Evolutionary conservation across 2,797 vertebrate genomes (phyloP), one percentile per base, ranked within the genome.

Genomic region (Lateolabrax maculatus): DNA sequence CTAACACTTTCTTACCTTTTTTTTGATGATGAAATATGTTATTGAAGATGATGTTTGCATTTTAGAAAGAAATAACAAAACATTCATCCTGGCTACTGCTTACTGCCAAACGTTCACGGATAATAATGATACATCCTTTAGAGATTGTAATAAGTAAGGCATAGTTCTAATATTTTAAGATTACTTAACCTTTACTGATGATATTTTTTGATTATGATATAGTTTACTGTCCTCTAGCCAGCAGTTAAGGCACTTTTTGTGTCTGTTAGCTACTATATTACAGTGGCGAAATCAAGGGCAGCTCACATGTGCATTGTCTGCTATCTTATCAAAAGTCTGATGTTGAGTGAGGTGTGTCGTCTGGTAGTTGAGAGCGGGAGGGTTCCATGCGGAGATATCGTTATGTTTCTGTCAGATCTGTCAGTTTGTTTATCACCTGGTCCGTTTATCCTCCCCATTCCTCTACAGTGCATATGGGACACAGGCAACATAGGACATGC

Each of bases 261-360:
- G 12, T 51, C 9, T 44, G 11, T 43, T 2, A 25, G 34, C 46
- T 49, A 6, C 23, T 37, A 13, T 37, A 62, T 65, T 48, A 58
- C 63, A 65, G 34, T 27, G 36, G 36, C 43, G 44, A 63, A 68
- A 63, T 76, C 41, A 73, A 49, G 37, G 53, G 63, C 23, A 57
- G 67, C 46, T 80, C 60, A 36, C 60, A 19, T 46, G 39, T 71
- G 58, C 44, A 43, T 84, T 82, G 82, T 80, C 78, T 87, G 70
- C 67, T 67, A 19, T 77, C 56, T 89, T 83, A 89, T 92, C 85
- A 70, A 63, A 53, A 68, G 74, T 77, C 80, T 84, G 84, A 72
- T 75, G 27, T 60, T 48, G 64, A 80, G 60, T 37, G 58, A 73
- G 79, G 84, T 67, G 89, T 86, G 89, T 78, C 53, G 34, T 71